Evolutionary conservation across 2,888 invertebrate species (phyloP), one percentile per base, ranked within the genome.

Genomic region (Philonicus albiceps): DNA sequence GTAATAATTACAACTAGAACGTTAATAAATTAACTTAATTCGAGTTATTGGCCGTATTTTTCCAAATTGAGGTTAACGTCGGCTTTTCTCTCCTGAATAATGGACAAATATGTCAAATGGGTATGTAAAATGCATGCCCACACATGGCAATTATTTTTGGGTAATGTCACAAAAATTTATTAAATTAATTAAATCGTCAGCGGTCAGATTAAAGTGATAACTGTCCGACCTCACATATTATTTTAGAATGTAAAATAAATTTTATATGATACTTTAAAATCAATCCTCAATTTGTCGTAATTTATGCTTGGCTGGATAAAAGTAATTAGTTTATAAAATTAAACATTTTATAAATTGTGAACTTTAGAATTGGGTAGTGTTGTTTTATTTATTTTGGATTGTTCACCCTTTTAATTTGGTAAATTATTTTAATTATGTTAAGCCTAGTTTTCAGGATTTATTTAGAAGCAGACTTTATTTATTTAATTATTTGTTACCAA

Each of bases 1-100:
- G 49, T 78, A 49, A 78, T 78, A 78, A 78, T 78, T 78, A 43
- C 49, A 78, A 27, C 22, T 13, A 16, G 49, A 27, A 31, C 49
- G 43, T 16, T 43, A 43, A 78, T 78, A 78, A 78, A 78, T 78
- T 78, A 78, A 53, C 27, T 78, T n/a, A 4, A 74, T 74, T 74
- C 74, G 34, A 31, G 31, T 74, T 34, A 74, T 74, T 31, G 74
- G 31, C 31, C 19, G 34, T 74, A 74, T 74, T 74, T 74, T 74
- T 74, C 31, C 64, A 64, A 64, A 64, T 64, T 64, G 64, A 64
- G 64, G 64, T 27, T 64, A 64, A 64, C 64, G 64, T 64, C 64
- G 64, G 64, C 64, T 64, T 64, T 64, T 64, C 22, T 64, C 64
- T 64, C 1, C 64, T 64, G 64, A 64, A 64, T 64, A 64, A 64